phyloP scores from a whole-genome alignment of 2,113 vertebrate species.

The Chunga burmeisteri region DNA sequence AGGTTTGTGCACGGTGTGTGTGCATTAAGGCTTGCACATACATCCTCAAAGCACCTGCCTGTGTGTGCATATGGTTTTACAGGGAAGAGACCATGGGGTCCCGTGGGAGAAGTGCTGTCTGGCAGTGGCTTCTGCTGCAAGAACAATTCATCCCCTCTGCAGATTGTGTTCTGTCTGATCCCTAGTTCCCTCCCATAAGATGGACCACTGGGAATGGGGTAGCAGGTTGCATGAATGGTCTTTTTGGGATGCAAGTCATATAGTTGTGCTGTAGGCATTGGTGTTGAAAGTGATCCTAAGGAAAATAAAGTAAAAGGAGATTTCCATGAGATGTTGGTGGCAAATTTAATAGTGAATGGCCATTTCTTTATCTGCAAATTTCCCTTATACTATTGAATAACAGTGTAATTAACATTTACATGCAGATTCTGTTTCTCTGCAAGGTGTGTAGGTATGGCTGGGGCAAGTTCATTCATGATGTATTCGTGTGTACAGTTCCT shows the following conservation, averaged over 20 bases:
- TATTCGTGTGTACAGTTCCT: background rate
- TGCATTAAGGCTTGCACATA: background rate
- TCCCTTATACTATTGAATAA: background rate
- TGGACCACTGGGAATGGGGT: background rate
- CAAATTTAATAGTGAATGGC: background rate
- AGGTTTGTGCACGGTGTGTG: background rate
- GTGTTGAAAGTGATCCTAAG: background rate
- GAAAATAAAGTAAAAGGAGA: background rate
- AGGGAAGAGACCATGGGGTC: accelerated
- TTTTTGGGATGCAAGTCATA: background rate
- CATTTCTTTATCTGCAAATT: background rate
- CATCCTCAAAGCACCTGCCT: background rate
- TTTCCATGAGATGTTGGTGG: background rate
- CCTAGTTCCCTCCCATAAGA: background rate
- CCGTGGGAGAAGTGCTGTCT: background rate
- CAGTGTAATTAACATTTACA: background rate
- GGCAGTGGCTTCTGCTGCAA: background rate
- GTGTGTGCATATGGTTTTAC: background rate
- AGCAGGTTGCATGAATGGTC: background rate
- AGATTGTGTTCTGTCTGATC: background rate
- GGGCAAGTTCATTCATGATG: background rate
- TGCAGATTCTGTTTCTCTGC: background rate
- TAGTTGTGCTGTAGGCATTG: background rate
- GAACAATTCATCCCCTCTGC: background rate
- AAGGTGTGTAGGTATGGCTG: background rate